Percentiles rank a stretch among this genome's conserved stretches.
Evolutionary conservation across 2,113 vertebrate species (phyloP).

Genomic region (Rhombomys opimus): DNA sequence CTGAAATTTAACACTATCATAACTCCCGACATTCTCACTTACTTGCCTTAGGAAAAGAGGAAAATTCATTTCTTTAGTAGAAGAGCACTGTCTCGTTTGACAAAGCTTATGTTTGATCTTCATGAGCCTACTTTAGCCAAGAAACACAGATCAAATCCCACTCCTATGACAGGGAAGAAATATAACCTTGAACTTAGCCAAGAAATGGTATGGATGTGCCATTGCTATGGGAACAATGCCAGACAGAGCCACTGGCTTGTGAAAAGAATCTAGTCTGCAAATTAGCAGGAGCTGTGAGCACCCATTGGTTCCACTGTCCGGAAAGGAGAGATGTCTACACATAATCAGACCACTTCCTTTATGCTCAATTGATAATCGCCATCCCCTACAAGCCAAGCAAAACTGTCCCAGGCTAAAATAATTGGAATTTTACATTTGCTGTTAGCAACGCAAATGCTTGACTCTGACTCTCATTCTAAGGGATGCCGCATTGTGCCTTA

Average conservation of each 20-base stretch:
- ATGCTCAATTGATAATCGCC: conserved; percentile 9
- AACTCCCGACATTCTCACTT: conserved; percentile 75
- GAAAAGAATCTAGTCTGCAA: conserved; percentile 53
- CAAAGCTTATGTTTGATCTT: conserved; percentile 74
- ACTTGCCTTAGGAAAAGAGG: conserved; percentile 69
- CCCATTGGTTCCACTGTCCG: not conserved
- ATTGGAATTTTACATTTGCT: not conserved
- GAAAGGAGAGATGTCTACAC: conserved; percentile 48
- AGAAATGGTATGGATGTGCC: not conserved
- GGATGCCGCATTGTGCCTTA: not conserved
- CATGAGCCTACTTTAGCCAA: conserved; percentile 25
- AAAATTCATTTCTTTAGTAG: conserved; percentile 67
- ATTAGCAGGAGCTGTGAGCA: conserved; percentile 8
- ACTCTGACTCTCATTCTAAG: not conserved
- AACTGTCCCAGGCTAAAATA: not conserved
- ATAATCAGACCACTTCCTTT: conserved; percentile 11
- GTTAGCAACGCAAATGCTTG: not conserved
- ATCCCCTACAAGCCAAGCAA: conserved; percentile 39
- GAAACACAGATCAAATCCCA: conserved; percentile 72
- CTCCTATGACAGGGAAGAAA: conserved; percentile 67
- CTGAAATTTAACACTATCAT: conserved; percentile 81
- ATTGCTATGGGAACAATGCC: not conserved
- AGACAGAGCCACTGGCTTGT: conserved; percentile 34
- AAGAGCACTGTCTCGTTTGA: conserved; percentile 68
- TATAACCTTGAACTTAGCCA: not conserved